A percentile compares a stretch with the other conserved stretches of the same genome.
phyloP scores from a whole-genome alignment of 2,888 invertebrate species.

The Cynaeus angustus region DNA sequence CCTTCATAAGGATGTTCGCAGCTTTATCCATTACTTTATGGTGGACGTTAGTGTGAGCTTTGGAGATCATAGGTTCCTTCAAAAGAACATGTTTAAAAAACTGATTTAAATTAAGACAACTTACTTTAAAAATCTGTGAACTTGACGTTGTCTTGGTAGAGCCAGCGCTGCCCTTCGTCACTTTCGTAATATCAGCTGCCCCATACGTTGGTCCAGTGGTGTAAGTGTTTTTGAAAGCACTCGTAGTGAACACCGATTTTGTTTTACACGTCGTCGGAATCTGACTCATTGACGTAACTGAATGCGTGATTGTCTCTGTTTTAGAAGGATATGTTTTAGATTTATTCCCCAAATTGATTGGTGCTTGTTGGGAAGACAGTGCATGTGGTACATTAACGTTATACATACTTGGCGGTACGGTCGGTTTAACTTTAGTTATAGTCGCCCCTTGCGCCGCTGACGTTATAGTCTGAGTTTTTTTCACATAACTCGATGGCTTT shows the following conservation, averaged over 20 bases:
- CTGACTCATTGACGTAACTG: constrained; percentile 33
- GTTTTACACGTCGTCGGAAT: constrained; percentile 27
- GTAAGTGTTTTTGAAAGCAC: constrained; percentile 25
- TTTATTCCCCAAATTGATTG: constrained; percentile 27
- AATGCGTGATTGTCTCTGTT: constrained; percentile 23
- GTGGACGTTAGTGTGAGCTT: constrained; percentile 28
- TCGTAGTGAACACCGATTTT: constrained; percentile 32
- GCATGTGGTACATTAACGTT: constrained; percentile 20
- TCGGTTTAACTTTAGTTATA: constrained; percentile 35
- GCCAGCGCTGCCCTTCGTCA: constrained; percentile 36
- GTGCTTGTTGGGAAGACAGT: constrained; percentile 12
- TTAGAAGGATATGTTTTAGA: constrained; percentile 21
- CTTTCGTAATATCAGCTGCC: constrained; percentile 46
- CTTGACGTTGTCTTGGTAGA: constrained; percentile 41
- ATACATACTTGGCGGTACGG: constrained; percentile 26
- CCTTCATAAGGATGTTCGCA: constrained; percentile 64
- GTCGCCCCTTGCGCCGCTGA: constrained; percentile 46
- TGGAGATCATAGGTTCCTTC: constrained; percentile 42
- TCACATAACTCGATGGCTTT: constrained; percentile 37
- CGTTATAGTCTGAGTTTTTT: constrained; percentile 53
- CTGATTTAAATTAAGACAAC: neutral
- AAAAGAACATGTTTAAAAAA: constrained; percentile 8
- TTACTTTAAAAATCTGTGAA: constrained; percentile 54
- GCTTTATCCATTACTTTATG: constrained; percentile 53
- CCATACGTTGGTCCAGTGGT: constrained; percentile 36